Evolutionary conservation across 2,113 vertebrate species (phyloP).

Genomic region (Turdus rufiventris): DNA sequence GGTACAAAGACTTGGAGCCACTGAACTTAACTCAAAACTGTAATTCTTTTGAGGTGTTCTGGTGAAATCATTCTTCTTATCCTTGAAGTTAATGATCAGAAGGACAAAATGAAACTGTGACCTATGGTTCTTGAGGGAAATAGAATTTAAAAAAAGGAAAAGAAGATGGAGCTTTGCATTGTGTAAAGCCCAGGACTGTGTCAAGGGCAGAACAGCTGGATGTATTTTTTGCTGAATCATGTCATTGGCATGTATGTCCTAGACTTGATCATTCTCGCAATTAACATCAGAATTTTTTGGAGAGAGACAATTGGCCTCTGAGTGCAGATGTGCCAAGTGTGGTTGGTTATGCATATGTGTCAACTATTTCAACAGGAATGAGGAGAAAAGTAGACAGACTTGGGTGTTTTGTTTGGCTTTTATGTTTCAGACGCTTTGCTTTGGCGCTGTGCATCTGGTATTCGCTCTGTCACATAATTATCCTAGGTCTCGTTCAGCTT

Average conservation of each 20-base stretch:
- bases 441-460: background rate
- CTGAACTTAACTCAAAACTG: background rate
- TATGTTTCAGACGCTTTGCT: background rate
- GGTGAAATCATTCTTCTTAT: slow-evolving; percentile 11
- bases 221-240: slow-evolving; percentile 30
- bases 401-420: slow-evolving; percentile 20
- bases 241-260: background rate
- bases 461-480: slow-evolving; percentile 18
- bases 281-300: slow-evolving; percentile 22
- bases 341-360: background rate
- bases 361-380: background rate
- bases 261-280: background rate
- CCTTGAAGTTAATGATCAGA: slow-evolving; percentile 56
- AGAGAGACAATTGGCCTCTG: background rate
- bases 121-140: background rate
- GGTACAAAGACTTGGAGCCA: background rate
- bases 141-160: background rate
- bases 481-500: background rate
- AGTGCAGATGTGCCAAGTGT: background rate
- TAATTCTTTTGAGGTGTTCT: background rate
- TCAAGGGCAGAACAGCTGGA: background rate
- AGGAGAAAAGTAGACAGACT: background rate
- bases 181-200: background rate
- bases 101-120: slow-evolving; percentile 50
- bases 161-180: background rate